Evolutionary conservation across 2,888 invertebrate genomes (phyloP), one percentile per base, ranked within the genome.

Genomic region (Parascotia fuliginaria): DNA sequence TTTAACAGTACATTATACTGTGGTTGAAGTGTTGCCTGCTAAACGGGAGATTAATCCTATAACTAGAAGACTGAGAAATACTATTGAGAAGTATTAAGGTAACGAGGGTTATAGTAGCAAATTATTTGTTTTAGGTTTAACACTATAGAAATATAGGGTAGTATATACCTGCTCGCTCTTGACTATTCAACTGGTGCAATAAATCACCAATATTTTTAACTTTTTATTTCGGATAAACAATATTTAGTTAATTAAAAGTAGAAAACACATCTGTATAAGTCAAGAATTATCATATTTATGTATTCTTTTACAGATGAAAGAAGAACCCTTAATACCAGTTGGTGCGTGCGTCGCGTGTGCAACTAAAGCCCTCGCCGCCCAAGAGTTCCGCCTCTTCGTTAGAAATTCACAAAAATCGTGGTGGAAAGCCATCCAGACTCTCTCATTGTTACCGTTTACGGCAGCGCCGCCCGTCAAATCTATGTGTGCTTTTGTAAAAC

Each of bases 311-410:
- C 86, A 92, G 91, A 66, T 89, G 42, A 46, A 53, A 27, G 87
- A 85, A 41, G 90, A 89, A 28, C 36, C 60, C 0, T 51, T 75
- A 3, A 78, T 79, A 42, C 91, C 91, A 0, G 56, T 59, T 11
- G 85, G 86, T 2, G 70, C 78, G 0, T 92, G 91, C 61, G 77
- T 79, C 0, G 39, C 75, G 0, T 92, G 91, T 65, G 79, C 82
- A 0, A 75, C 75, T 33, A 58, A 75, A 7, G 85, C 85, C 0
- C 70, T 87, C 13, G 75, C 85, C 3, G 89, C 89, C 0, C 83
- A 80, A 40, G 82, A 89, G 50, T 87, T 89, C 59, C 75, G 85
- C 0, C 27, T 75, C 0, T 75, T 87, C 41, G 87, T 87, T 0
- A 67, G 56, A 13, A 80, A 71, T 45, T 85, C 91, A 0, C 66